Evolutionary conservation across 92 coral and sea anemone species (phyloP).

Genomic region (Umimayanthus chanpuru): DNA sequence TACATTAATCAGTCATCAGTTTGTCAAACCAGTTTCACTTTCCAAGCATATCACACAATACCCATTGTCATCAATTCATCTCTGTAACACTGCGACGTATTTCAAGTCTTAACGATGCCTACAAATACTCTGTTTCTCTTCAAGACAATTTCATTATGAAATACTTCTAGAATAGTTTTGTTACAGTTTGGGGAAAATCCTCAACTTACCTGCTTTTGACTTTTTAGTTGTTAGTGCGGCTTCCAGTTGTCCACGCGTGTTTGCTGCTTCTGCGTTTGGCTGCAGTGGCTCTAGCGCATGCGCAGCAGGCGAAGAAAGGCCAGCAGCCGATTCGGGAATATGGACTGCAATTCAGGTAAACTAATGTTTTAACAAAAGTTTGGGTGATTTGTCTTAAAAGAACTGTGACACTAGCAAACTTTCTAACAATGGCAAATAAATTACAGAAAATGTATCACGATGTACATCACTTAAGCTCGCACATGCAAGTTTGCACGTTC

Average conservation of each 20-base stretch:
- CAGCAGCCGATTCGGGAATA: conserved; percentile 51
- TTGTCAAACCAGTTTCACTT: background rate
- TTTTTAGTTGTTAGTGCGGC: conserved; percentile 6
- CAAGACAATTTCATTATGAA: too few relatives aligned
- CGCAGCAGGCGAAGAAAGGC: conserved; percentile 48
- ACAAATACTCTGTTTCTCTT: too few relatives aligned
- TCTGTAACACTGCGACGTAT: too few relatives aligned
- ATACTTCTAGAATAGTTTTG: too few relatives aligned
- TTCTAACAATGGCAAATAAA: too few relatives aligned
- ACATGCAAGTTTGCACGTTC: too few relatives aligned
- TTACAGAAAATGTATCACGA: too few relatives aligned
- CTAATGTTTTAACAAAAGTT: background rate
- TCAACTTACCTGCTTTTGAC: conserved; percentile 15
- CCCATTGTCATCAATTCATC: too few relatives aligned
- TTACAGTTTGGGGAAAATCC: background rate
- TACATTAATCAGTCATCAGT: conserved; percentile 15
- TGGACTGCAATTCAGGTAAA: conserved; percentile 35
- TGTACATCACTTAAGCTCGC: too few relatives aligned
- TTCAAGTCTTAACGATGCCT: too few relatives aligned
- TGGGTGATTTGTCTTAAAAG: too few relatives aligned
- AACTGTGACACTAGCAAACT: too few relatives aligned
- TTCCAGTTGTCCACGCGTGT: background rate
- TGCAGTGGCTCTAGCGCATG: conserved; percentile 37
- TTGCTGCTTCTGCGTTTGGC: background rate
- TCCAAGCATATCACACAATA: background rate